Evolutionary conservation across 1,140 invertebrate genomes (phyloP).

Genomic region (Ostrea denselamellosa): DNA sequence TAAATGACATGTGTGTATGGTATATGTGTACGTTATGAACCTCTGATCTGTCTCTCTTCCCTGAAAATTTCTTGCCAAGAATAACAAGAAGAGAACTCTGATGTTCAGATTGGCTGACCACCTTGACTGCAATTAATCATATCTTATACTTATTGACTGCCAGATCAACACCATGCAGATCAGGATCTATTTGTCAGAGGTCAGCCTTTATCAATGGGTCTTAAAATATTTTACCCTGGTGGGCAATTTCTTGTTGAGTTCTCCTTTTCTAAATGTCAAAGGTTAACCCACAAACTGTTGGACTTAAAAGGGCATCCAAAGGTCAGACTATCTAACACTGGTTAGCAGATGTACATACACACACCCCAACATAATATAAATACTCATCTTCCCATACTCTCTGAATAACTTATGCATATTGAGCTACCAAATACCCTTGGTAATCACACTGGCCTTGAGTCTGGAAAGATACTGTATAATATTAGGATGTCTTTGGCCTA

Average conservation of each 20-base stretch:
- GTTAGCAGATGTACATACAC: background rate
- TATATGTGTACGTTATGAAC: background rate
- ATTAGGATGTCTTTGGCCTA: too few species aligned
- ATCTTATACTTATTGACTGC: background rate
- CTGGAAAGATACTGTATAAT: too few species aligned
- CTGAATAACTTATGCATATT: too few species aligned
- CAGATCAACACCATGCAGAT: background rate
- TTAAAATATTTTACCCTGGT: background rate
- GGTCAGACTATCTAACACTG: background rate
- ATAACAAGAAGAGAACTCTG: background rate
- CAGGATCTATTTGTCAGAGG: background rate
- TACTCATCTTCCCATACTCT: too few species aligned
- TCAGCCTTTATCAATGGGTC: background rate
- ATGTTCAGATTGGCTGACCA: background rate
- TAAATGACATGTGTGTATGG: background rate
- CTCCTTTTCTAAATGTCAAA: background rate
- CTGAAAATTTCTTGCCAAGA: background rate
- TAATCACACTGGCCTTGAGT: too few species aligned
- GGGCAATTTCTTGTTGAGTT: background rate
- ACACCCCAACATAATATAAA: background rate
- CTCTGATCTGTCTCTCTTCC: background rate
- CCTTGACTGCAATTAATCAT: background rate
- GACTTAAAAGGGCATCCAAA: background rate
- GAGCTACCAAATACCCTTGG: too few species aligned
- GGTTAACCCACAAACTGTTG: background rate